Conservation (phyloP, 1,140 invertebrate species). For the Diabrotica virgifera region DNA sequence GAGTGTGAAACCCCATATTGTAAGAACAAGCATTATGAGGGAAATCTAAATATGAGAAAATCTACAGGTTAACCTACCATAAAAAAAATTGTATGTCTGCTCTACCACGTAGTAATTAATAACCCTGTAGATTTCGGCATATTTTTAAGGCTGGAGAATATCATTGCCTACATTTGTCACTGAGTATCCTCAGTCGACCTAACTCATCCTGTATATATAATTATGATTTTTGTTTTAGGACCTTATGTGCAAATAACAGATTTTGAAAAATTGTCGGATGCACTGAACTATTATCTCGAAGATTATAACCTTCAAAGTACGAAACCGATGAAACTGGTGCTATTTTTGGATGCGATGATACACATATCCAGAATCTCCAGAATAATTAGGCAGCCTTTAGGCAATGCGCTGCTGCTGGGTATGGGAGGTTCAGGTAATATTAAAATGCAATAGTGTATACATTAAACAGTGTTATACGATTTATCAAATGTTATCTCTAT, state of each 20-base stretch:
- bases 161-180: too few species aligned
- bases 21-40: too few species aligned
- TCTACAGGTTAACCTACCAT: too few species aligned
- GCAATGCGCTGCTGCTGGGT: constrained; percentile 59
- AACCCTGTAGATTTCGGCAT: too few species aligned
- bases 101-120: too few species aligned
- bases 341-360: constrained; percentile 66
- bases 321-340: constrained; percentile 66
- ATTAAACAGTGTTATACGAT: not conserved
- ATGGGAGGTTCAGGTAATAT: constrained; percentile 62
- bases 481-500: too few species aligned
- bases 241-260: constrained; percentile 66
- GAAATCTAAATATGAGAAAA: too few species aligned
- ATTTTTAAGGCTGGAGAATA: too few species aligned
- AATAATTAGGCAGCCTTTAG: constrained; percentile 60
- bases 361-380: constrained; percentile 65
- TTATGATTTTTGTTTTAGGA: constrained; percentile 26
- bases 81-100: too few species aligned
- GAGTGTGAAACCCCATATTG: too few species aligned
- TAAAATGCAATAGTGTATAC: not conserved
- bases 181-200: too few species aligned
- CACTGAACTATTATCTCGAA: constrained; percentile 55
- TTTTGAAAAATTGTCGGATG: constrained; percentile 44
- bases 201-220: too few species aligned
- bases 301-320: constrained; percentile 68